A percentile compares a stretch with the other conserved stretches of the same genome.
Conservation (phyloP, 2,797 vertebrate genomes). For the Rhabdophis nuchalis region DNA sequence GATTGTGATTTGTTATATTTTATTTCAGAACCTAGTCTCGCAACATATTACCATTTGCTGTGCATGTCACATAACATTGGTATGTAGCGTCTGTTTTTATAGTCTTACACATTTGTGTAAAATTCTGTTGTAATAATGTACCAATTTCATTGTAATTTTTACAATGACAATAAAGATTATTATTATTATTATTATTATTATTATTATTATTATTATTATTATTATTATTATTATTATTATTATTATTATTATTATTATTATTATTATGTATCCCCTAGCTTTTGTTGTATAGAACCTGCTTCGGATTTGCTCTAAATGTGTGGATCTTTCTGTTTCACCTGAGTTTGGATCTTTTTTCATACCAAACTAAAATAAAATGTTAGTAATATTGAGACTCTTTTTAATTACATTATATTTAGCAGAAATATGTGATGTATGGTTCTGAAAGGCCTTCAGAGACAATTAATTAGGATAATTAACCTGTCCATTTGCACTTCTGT, state of each 20-base stretch:
- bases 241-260: no score
- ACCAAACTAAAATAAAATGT: background rate
- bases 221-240: no score
- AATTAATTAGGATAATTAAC: background rate
- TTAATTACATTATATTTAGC: background rate
- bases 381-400: background rate
- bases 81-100: constrained; percentile 55
- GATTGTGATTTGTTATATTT: background rate
- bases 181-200: no score
- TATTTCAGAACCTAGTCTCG: constrained; percentile 83
- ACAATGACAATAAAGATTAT: no score
- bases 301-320: background rate
- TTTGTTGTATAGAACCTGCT: background rate
- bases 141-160: no score
- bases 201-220: no score
- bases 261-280: no score
- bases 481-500: background rate
- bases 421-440: background rate
- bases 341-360: background rate
- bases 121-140: background rate
- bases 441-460: background rate
- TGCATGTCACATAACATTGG: constrained; percentile 74
- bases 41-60: constrained; percentile 80
- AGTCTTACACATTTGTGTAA: background rate
- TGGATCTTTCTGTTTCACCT: background rate